phyloP scores from a whole-genome alignment of 2,797 vertebrate genomes.

The Micrastur ruficollis region DNA sequence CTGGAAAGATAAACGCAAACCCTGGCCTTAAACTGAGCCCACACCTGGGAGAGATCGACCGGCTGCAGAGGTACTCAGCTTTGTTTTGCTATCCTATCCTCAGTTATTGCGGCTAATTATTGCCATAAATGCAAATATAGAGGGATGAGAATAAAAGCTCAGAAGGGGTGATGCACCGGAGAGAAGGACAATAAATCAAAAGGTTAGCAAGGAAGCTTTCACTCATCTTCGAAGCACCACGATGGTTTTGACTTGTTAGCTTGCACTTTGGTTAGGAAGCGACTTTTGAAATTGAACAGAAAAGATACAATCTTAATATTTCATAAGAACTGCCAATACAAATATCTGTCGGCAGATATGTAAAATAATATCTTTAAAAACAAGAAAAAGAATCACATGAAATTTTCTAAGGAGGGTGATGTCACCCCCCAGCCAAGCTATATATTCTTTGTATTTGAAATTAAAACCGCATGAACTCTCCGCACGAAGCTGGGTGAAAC shows the following conservation, averaged over 20 bases:
- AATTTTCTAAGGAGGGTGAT: slow-evolving; percentile 43
- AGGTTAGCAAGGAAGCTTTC: not conserved
- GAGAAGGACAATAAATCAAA: not conserved
- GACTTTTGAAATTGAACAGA: not conserved
- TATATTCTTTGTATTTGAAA: slow-evolving; percentile 47
- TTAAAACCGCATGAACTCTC: slow-evolving; percentile 47
- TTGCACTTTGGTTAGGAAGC: not conserved
- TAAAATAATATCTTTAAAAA: slow-evolving; percentile 55
- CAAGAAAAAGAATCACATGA: not conserved
- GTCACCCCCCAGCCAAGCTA: slow-evolving; percentile 17
- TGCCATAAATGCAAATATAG: not conserved
- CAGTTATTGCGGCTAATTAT: not conserved
- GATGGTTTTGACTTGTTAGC: not conserved
- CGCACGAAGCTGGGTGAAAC: not conserved
- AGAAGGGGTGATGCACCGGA: not conserved
- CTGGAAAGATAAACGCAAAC: not conserved
- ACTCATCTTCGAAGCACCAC: accelerated
- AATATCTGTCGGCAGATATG: slow-evolving; percentile 45
- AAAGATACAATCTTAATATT: slow-evolving; percentile 28
- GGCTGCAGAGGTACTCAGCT: not conserved
- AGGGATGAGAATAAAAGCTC: not conserved
- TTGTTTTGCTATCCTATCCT: not conserved
- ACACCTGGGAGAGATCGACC: not conserved
- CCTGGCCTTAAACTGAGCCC: not conserved
- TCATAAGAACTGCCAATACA: slow-evolving; percentile 25